A percentile compares a stretch with the other conserved stretches of the same genome.
Conservation (phyloP, 2,797 vertebrate species). For the Enteromius thamalakanensis region DNA sequence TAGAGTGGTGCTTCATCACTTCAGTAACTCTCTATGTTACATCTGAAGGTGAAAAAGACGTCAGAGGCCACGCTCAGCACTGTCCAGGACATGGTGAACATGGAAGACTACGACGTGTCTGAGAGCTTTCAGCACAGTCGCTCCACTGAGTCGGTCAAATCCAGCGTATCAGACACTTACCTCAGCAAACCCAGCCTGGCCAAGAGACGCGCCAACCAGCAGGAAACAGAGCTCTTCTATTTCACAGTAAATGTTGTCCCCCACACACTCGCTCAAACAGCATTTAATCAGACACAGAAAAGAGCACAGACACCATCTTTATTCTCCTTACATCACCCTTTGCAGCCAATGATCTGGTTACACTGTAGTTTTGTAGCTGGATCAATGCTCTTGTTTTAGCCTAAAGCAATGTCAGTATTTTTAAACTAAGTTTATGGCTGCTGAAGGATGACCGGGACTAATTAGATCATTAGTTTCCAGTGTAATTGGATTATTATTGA, state of each 20-base stretch:
- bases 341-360: not conserved
- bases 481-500: conserved; percentile 52
- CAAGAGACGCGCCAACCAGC: conserved; percentile 94
- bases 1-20: too few relatives aligned
- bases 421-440: conserved; percentile 38
- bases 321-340: not conserved
- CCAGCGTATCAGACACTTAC: conserved; percentile 95
- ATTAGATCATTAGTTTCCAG: conserved; percentile 45
- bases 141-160: conserved; percentile 97
- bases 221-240: conserved; percentile 98
- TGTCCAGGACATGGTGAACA: conserved; percentile 94
- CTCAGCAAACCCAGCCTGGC: conserved; percentile 98
- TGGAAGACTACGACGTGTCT: conserved; percentile 95
- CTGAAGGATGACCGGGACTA: conserved; percentile 33
- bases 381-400: conserved; percentile 1
- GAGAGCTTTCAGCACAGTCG: conserved; percentile 98
- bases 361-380: conserved; percentile 16
- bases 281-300: not conserved
- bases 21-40: not conserved
- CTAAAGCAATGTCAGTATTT: conserved; percentile 29
- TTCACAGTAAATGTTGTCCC: conserved; percentile 85
- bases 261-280: not conserved
- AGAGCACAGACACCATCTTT: not conserved
- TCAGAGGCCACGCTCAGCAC: conserved; percentile 96
- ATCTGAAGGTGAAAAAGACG: conserved; percentile 92